A percentile compares a stretch with the other conserved stretches of the same genome.
phyloP scores from a whole-genome alignment of 2,797 vertebrate genomes.

The Hyperoplus lanceolatus region DNA sequence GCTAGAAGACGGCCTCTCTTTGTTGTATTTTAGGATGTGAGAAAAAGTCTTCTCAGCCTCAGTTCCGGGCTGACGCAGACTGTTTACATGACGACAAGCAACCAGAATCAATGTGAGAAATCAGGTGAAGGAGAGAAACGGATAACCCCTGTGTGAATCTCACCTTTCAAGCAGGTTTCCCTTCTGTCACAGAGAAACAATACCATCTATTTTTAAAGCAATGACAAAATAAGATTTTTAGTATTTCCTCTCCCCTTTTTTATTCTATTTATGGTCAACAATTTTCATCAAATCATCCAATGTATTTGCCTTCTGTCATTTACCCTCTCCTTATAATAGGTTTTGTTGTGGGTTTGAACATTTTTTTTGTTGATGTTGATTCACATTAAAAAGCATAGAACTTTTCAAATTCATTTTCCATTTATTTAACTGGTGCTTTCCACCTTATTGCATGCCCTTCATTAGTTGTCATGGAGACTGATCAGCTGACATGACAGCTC shows the following conservation, averaged over 20 bases:
- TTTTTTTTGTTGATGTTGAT: not conserved
- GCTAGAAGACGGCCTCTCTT: not conserved
- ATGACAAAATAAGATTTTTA: not conserved
- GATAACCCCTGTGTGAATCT: constrained; percentile 1
- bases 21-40: constrained; percentile 9
- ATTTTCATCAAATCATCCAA: no score
- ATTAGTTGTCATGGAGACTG: not conserved
- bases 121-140: constrained; percentile 16
- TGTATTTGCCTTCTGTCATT: no score
- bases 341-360: no score
- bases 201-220: not conserved
- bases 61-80: not conserved
- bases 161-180: constrained; percentile 25
- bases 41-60: constrained; percentile 2
- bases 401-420: not conserved
- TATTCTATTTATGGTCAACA: not conserved
- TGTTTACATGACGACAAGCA: constrained; percentile 14
- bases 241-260: not conserved
- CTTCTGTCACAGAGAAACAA: constrained; percentile 21
- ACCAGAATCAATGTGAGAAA: not conserved
- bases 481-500: no score
- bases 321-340: no score
- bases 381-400: not conserved
- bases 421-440: not conserved
- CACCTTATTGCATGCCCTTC: not conserved